Conservation (phyloP, 2,888 invertebrate species). For the Apamea crenata region DNA sequence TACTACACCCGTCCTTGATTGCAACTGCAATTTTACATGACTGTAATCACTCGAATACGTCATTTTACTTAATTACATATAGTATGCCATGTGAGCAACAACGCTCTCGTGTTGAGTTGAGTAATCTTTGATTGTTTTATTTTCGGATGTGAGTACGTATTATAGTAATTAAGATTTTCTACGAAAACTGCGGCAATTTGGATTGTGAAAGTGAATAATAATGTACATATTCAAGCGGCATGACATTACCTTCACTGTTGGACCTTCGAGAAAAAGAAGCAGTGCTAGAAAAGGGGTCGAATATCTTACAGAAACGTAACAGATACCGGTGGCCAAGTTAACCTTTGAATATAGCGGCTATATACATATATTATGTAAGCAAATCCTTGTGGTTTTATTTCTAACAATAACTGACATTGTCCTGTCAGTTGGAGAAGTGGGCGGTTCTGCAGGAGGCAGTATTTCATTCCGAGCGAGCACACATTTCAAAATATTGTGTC, state of each 20-base stretch:
- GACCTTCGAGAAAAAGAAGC: constrained; percentile 10
- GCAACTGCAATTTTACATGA: constrained; percentile 16
- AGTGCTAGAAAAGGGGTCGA: constrained; percentile 21
- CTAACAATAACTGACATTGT: constrained; percentile 79
- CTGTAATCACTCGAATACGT: not conserved
- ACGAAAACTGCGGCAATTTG: constrained; percentile 6
- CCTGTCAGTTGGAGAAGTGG: constrained; percentile 80
- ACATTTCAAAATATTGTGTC: constrained; percentile 74
- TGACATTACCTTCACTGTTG: not conserved
- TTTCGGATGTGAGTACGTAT: constrained; percentile 17
- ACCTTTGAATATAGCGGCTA: constrained; percentile 51
- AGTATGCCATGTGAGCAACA: constrained; percentile 25
- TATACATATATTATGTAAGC: constrained; percentile 66
- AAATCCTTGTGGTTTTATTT: constrained; percentile 75
- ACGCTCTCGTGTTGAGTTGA: constrained; percentile 27
- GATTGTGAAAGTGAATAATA: constrained; percentile 21
- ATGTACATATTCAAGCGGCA: not conserved
- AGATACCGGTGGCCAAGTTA: constrained; percentile 27
- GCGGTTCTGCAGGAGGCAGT: constrained; percentile 83
- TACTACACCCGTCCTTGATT: constrained; percentile 16
- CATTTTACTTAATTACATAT: not conserved
- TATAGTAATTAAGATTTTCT: constrained; percentile 26
- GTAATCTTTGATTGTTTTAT: constrained; percentile 19
- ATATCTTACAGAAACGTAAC: constrained; percentile 35
- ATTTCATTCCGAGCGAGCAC: constrained; percentile 75